These are phyloP conservation scores for Ara ararauna DNA, from an alignment of 2,797 vertebrate genomes.

Conservation along the genomic window DNA sequence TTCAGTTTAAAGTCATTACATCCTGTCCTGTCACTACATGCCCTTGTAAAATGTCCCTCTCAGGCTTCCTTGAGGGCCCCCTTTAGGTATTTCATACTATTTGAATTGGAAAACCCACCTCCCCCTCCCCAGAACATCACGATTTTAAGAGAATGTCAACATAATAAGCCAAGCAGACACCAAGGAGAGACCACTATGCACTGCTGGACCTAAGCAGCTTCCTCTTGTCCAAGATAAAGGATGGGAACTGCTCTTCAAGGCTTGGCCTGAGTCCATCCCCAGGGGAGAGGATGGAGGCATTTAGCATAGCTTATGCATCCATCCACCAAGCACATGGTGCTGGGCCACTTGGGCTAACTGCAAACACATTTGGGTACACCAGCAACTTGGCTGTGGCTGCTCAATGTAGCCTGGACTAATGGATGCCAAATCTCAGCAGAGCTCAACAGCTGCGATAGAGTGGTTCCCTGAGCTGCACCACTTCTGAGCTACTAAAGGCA, in stretches of 20 bases:
- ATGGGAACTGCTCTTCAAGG: neutral
- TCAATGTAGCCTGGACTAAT: neutral
- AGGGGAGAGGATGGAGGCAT: neutral
- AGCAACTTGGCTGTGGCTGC: neutral
- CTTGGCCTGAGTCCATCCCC: neutral
- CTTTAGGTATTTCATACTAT: neutral
- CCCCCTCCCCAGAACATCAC: neutral
- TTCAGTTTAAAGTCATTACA: neutral
- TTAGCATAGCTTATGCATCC: neutral
- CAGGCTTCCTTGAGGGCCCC: neutral
- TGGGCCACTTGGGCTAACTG: neutral
- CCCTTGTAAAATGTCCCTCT: neutral
- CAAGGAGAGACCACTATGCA: neutral
- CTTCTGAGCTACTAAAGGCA: neutral
- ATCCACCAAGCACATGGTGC: fast-evolving
- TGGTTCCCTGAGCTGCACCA: neutral
- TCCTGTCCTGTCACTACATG: neutral
- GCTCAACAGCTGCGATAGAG: neutral
- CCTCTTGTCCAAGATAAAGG: neutral
- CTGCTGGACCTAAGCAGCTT: neutral
- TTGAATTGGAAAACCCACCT: neutral
- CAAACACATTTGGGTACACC: neutral
- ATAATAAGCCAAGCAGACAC: neutral
- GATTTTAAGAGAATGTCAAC: neutral
- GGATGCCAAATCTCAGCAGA: neutral